These are phyloP conservation scores for Penaeus monodon DNA, from an alignment of 2,888 invertebrate genomes.

Conservation along the genomic window DNA sequence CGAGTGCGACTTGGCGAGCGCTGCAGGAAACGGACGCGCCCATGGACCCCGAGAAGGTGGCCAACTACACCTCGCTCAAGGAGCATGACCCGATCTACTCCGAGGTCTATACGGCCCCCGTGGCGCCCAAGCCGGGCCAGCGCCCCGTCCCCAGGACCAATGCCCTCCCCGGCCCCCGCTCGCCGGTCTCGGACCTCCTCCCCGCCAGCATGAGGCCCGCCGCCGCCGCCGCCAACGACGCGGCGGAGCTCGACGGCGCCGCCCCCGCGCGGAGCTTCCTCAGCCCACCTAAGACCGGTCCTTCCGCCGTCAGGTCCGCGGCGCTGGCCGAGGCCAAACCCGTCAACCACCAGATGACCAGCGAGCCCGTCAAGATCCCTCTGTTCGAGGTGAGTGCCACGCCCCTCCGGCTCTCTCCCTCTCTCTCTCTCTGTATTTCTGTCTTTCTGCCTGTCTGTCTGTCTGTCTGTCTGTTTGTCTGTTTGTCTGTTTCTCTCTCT, in stretches of 20 bases:
- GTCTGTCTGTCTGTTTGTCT: no score
- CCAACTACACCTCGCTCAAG: conserved; percentile 51
- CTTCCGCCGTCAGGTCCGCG: conserved; percentile 58
- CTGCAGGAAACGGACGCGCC: conserved; percentile 62
- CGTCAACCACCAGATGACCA: conserved; percentile 29
- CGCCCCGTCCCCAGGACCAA: conserved; percentile 45
- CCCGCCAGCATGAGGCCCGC: conserved; percentile 33
- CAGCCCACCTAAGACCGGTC: conserved; percentile 37
- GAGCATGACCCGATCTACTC: conserved; percentile 64
- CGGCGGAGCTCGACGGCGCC: background rate
- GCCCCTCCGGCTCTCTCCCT: no score
- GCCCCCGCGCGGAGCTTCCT: background rate
- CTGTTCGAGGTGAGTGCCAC: conserved; percentile 56
- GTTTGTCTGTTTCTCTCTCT: no score
- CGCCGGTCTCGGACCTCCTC: conserved; percentile 59
- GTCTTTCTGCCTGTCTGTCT: no score
- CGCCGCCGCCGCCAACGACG: background rate
- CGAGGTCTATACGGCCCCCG: conserved; percentile 61
- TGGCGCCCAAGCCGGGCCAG: conserved; percentile 44
- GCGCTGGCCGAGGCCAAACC: conserved; percentile 57
- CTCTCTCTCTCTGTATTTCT: no score
- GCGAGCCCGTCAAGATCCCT: conserved; percentile 52
- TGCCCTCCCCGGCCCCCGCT: conserved; percentile 50
- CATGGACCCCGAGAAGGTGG: conserved; percentile 55
- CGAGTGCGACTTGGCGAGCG: conserved; percentile 62